Percentiles rank a stretch among this genome's conserved stretches.
These are phyloP conservation scores for Mesocricetus auratus DNA, from an alignment of 2,113 vertebrate genomes.

Conservation along the genomic window DNA sequence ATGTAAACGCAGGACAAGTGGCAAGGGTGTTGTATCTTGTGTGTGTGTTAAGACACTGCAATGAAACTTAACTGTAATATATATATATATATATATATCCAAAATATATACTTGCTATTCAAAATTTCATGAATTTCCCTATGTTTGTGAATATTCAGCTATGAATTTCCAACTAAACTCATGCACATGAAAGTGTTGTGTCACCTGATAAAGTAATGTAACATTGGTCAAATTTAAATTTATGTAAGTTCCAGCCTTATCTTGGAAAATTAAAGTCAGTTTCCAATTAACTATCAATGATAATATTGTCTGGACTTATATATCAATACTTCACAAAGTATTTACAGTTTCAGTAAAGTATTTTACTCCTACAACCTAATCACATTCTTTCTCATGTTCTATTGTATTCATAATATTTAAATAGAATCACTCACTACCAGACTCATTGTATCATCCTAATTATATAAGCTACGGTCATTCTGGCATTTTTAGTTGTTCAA, in stretches of 20 bases:
- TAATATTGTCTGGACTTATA: background rate
- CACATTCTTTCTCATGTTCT: background rate
- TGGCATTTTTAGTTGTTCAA: constrained; percentile 74
- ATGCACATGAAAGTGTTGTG: background rate
- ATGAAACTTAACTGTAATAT: background rate
- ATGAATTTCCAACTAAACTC: background rate
- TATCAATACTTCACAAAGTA: background rate
- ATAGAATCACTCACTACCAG: constrained; percentile 39
- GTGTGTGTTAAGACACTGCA: background rate
- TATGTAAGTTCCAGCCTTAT: background rate
- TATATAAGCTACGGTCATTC: constrained; percentile 67
- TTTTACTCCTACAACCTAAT: background rate
- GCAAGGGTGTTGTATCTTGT: background rate
- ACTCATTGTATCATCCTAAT: constrained; percentile 43
- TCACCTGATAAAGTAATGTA: background rate
- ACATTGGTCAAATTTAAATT: background rate
- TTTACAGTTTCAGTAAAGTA: background rate
- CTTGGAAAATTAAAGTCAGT: background rate
- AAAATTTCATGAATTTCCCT: background rate
- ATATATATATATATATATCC: background rate
- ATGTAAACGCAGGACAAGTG: background rate
- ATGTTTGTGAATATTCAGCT: background rate
- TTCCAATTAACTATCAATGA: background rate
- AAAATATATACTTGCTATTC: background rate
- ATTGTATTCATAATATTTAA: constrained; percentile 53